Percentiles rank a stretch among this genome's conserved stretches.
These are phyloP conservation scores for Enteromius treurensis DNA, from an alignment of 2,797 vertebrate species.

Conservation along the genomic window DNA sequence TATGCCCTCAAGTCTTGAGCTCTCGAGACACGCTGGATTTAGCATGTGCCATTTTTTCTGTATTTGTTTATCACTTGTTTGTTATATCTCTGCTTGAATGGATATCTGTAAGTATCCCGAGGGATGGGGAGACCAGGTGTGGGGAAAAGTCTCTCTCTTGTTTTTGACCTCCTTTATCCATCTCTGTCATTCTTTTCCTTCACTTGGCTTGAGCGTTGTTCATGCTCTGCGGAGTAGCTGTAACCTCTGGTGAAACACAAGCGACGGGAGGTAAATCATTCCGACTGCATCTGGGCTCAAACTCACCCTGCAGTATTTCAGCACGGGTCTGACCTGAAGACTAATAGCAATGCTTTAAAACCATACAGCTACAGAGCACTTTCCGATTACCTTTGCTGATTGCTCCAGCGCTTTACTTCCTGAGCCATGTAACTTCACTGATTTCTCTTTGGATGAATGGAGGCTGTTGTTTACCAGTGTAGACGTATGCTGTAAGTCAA, in stretches of 20 bases:
- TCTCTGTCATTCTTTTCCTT: conserved; percentile 34
- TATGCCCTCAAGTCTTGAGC: conserved; percentile 1
- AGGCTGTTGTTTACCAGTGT: conserved; percentile 39
- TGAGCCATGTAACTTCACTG: conserved; percentile 22
- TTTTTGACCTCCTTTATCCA: conserved; percentile 40
- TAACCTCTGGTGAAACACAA: conserved; percentile 48
- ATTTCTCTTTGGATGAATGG: conserved; percentile 36
- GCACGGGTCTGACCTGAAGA: conserved; percentile 32
- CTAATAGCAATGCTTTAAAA: conserved; percentile 45
- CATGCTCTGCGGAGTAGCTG: conserved; percentile 36
- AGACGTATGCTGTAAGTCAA: conserved; percentile 21
- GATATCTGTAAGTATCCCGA: conserved; percentile 5
- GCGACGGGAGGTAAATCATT: conserved; percentile 43
- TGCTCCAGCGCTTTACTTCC: conserved; percentile 38
- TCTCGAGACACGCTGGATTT: conserved; percentile 28
- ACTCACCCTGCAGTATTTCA: conserved; percentile 25
- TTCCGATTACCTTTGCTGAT: conserved; percentile 43
- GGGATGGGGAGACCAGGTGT: conserved; percentile 45
- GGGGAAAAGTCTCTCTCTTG: conserved; percentile 16
- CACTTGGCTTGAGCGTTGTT: conserved; percentile 18
- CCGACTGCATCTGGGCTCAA: conserved; percentile 39
- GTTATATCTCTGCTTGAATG: conserved; percentile 32
- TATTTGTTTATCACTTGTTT: conserved; percentile 13
- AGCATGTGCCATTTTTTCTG: conserved; percentile 23
- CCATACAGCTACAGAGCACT: conserved; percentile 26